Evolutionary conservation across 2,888 invertebrate species (phyloP).

Genomic region (Frankliniella fusca): DNA sequence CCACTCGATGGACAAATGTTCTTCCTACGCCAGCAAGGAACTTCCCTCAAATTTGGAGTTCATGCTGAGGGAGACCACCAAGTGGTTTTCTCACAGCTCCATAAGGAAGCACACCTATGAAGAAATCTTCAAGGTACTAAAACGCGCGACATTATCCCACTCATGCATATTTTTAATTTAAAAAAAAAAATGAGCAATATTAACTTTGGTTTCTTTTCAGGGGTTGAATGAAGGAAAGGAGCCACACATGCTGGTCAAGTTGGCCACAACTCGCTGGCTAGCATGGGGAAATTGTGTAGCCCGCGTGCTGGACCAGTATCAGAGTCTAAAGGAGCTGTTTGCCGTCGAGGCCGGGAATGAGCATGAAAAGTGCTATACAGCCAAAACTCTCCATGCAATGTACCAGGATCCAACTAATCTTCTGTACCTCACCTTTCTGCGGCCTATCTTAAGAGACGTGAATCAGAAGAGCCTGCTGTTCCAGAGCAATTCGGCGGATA

Average conservation of each 20-base stretch:
- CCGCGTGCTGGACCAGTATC: conserved; percentile 39
- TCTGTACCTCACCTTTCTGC: conserved; percentile 38
- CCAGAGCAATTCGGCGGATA: conserved; percentile 36
- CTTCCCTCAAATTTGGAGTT: conserved; percentile 29
- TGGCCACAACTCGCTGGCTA: conserved; percentile 40
- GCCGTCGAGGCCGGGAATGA: conserved; percentile 32
- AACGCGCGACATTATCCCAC: neutral
- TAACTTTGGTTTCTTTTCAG: no score
- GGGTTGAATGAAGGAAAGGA: conserved; percentile 35
- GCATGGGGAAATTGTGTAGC: conserved; percentile 39
- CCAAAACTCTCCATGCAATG: conserved; percentile 37
- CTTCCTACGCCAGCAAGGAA: conserved; percentile 30
- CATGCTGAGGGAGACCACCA: conserved; percentile 30
- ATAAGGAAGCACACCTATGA: conserved; percentile 8
- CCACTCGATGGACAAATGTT: conserved; percentile 33
- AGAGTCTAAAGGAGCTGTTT: conserved; percentile 39
- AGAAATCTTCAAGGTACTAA: no score
- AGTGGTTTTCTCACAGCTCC: conserved; percentile 31
- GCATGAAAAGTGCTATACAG: conserved; percentile 39
- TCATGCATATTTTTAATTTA: no score
- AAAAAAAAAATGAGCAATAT: no score
- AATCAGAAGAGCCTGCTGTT: conserved; percentile 36
- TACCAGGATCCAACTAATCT: conserved; percentile 37
- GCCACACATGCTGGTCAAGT: conserved; percentile 37
- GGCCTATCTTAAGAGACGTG: conserved; percentile 37